Conservation (phyloP, 2,797 vertebrate genomes). For the Sciaenops ocellatus region DNA sequence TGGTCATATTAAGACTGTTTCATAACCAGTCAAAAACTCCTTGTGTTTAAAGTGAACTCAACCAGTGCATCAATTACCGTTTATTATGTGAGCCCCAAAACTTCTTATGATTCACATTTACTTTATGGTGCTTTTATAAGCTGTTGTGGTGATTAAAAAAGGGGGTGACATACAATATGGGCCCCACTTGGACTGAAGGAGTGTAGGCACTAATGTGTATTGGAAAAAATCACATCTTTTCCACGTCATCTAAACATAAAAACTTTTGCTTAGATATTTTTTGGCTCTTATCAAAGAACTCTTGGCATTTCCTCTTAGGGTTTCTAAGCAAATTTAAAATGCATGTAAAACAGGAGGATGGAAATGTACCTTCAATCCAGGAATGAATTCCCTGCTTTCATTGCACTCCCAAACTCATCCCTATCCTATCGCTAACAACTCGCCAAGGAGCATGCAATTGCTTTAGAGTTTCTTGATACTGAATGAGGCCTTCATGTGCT, state of each 20-base stretch:
- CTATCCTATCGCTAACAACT: conserved; percentile 13
- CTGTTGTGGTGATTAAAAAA: background rate
- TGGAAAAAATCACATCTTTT: conserved; percentile 13
- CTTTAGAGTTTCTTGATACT: conserved; percentile 46
- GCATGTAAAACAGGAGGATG: conserved; percentile 14
- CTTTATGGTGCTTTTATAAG: background rate
- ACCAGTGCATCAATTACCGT: background rate
- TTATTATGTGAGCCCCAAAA: background rate
- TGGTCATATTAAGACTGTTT: no score
- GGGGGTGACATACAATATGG: background rate
- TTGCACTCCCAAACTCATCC: background rate
- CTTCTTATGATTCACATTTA: background rate
- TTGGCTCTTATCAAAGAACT: background rate
- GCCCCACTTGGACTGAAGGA: background rate
- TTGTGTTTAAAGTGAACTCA: background rate
- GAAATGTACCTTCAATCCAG: background rate
- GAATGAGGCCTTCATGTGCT: conserved; percentile 65
- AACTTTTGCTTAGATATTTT: background rate
- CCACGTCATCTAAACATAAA: background rate
- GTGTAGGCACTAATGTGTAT: background rate
- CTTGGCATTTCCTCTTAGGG: background rate
- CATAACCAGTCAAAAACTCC: no score
- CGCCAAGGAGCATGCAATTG: conserved; percentile 18
- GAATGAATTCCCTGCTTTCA: conserved; percentile 23
- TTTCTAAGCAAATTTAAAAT: conserved; percentile 4